Conservation (phyloP, 1,140 invertebrate species). For the Drosophila pruinosa region DNA sequence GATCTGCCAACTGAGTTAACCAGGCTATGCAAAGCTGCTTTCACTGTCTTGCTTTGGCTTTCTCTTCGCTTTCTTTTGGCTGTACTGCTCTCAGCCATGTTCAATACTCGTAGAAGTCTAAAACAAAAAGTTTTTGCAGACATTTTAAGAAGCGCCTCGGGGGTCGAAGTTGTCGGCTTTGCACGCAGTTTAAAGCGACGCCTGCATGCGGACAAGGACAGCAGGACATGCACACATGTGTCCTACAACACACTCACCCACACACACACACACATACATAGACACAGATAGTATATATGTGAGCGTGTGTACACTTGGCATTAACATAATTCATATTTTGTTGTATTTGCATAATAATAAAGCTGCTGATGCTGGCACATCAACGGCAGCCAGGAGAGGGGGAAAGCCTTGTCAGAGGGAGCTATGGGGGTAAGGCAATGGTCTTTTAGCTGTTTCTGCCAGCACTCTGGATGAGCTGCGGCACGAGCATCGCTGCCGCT, state of each 20-base stretch:
- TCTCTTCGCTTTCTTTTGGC: neutral
- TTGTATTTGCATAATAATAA: constrained; percentile 77
- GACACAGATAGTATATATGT: constrained; percentile 15
- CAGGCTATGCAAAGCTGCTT: constrained; percentile 15
- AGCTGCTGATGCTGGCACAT: constrained; percentile 72
- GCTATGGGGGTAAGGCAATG: constrained; percentile 7
- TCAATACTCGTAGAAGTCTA: constrained; percentile 9
- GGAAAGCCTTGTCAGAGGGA: neutral
- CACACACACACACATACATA: neutral
- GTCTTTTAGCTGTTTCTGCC: constrained; percentile 63
- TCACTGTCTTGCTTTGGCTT: neutral
- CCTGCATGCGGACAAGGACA: constrained; percentile 17
- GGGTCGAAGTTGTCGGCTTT: constrained; percentile 48
- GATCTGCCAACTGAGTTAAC: neutral
- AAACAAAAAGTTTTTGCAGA: constrained; percentile 18
- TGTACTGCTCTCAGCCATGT: neutral
- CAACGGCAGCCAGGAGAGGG: constrained; percentile 19
- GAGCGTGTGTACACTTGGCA: constrained; percentile 53
- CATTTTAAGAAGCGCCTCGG: constrained; percentile 13
- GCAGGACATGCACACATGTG: constrained; percentile 28
- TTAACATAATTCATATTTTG: constrained; percentile 77
- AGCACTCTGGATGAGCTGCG: constrained; percentile 23
- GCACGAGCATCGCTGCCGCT: neutral
- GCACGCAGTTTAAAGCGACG: constrained; percentile 44
- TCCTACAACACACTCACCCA: neutral